Conservation (phyloP, 2,113 vertebrate species). For the Callocephalon fimbriatum region DNA sequence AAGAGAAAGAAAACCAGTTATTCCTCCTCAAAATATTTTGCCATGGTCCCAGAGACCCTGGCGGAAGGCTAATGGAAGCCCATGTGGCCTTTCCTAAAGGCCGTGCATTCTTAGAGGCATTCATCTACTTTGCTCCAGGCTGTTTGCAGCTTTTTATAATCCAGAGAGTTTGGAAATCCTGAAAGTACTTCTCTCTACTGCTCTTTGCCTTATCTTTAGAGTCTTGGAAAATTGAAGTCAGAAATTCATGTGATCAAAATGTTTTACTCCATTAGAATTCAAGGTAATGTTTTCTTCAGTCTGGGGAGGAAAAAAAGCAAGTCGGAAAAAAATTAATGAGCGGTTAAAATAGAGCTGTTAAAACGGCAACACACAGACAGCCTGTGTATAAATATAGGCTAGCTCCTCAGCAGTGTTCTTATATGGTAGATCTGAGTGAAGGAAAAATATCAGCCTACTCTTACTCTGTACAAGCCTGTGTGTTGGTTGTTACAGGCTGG, state of each 20-base stretch:
- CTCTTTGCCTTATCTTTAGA: not conserved
- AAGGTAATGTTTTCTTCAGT: not conserved
- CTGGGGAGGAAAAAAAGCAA: not conserved
- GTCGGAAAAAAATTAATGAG: not conserved
- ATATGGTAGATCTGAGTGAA: constrained; percentile 45
- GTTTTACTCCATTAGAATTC: not conserved
- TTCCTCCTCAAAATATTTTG: not conserved
- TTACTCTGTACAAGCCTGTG: not conserved
- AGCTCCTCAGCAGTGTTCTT: constrained; percentile 35
- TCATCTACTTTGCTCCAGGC: constrained; percentile 20
- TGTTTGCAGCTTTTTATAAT: constrained; percentile 30
- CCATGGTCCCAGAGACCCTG: not conserved
- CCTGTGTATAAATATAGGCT: constrained; percentile 54
- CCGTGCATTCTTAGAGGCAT: not conserved
- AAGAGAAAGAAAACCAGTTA: not conserved
- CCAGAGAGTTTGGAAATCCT: not conserved
- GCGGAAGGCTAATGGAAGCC: not conserved
- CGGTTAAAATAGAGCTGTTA: constrained; percentile 56
- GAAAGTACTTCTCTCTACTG: not conserved
- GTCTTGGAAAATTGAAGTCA: not conserved
- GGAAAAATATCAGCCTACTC: constrained; percentile 13
- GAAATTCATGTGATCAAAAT: not conserved
- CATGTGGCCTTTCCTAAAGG: not conserved
- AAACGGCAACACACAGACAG: constrained; percentile 34
- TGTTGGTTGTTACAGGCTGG: not conserved